Conservation (phyloP, 2,888 invertebrate genomes). For the Lymantria monacha region DNA sequence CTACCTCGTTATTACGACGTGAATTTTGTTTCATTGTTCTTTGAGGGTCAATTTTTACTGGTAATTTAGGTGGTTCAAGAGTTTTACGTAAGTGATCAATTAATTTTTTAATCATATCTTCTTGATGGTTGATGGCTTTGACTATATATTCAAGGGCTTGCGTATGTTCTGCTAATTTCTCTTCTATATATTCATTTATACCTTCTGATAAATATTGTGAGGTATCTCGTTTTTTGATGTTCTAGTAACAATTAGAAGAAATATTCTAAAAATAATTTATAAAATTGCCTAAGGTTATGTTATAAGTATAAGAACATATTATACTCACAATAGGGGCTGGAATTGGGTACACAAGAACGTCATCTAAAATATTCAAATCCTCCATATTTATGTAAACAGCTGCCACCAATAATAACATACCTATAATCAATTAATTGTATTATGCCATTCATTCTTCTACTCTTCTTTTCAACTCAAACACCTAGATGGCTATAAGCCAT, state of each 20-base stretch:
- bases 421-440: conserved; percentile 4
- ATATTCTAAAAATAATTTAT: conserved; percentile 6
- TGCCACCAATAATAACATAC: conserved; percentile 16
- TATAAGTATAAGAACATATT: neutral
- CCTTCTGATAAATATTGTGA: conserved; percentile 16
- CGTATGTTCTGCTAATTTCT: conserved; percentile 54
- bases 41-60: conserved; percentile 39
- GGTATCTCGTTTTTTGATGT: conserved; percentile 39
- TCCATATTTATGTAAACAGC: conserved; percentile 25
- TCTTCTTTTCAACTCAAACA: no score
- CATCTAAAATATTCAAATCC: conserved; percentile 34
- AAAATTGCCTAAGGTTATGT: neutral
- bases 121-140: conserved; percentile 38
- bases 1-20: conserved; percentile 29
- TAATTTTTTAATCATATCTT: conserved; percentile 43
- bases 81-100: conserved; percentile 43
- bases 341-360: conserved; percentile 36
- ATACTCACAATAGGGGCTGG: conserved; percentile 38
- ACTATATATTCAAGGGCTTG: conserved; percentile 56
- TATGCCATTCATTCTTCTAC: neutral
- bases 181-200: conserved; percentile 47
- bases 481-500: no score
- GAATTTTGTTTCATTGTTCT: conserved; percentile 35
- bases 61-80: conserved; percentile 43
- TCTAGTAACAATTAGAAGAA: conserved; percentile 45